These are phyloP conservation scores for Polypterus bichir DNA, from an alignment of 2,113 vertebrate species.

Conservation along the genomic window DNA sequence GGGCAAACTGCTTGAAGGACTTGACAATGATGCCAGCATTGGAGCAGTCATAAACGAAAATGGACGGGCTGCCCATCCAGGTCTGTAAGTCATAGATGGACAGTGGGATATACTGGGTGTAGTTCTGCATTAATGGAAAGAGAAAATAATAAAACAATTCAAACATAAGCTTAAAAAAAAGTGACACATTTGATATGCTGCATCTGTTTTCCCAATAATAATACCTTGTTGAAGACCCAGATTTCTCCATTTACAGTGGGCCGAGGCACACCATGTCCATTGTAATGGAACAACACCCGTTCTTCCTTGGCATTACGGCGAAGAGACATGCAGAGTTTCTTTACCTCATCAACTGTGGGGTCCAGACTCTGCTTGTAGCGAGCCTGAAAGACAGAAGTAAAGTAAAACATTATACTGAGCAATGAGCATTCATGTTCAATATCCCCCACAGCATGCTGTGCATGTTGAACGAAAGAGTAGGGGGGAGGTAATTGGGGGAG, in stretches of 20 bases:
- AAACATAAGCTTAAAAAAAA: background rate
- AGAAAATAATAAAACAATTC: background rate
- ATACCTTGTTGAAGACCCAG: slow-evolving; percentile 98
- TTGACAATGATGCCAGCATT: slow-evolving; percentile 93
- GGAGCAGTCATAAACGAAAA: slow-evolving; percentile 96
- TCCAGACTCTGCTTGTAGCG: slow-evolving; percentile 96
- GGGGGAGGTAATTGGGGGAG: background rate
- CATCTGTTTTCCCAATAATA: no score
- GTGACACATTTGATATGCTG: background rate
- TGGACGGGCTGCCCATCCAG: slow-evolving; percentile 97
- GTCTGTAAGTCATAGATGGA: slow-evolving; percentile 97
- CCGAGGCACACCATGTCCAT: slow-evolving; percentile 90
- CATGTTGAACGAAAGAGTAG: background rate
- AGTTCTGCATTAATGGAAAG: slow-evolving; percentile 61
- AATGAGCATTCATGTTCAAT: background rate
- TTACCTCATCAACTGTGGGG: slow-evolving; percentile 94
- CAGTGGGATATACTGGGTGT: slow-evolving; percentile 96
- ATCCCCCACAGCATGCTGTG: background rate
- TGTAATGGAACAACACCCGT: slow-evolving; percentile 94
- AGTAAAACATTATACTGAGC: background rate
- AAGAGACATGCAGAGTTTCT: slow-evolving; percentile 90
- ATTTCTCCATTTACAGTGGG: slow-evolving; percentile 95
- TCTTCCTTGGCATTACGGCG: slow-evolving; percentile 94
- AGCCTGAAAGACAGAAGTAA: slow-evolving; percentile 48
- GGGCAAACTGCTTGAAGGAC: slow-evolving; percentile 93